A percentile compares a stretch with the other conserved stretches of the same genome.
Conservation (phyloP, 2,888 invertebrate genomes). For the Pterostichus niger region DNA sequence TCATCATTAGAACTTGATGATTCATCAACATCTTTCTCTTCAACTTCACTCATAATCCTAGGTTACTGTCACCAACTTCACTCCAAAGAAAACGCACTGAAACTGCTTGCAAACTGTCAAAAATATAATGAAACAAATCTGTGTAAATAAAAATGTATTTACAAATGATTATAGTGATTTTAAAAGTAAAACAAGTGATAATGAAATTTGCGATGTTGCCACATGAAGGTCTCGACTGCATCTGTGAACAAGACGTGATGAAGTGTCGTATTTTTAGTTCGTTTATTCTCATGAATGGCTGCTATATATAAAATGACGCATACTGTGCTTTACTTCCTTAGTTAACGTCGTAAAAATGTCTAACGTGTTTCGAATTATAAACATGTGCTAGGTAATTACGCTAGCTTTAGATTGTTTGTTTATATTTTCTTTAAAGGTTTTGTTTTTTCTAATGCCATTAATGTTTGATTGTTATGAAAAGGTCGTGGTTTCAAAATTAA, state of each 20-base stretch:
- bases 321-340: slow-evolving; percentile 12
- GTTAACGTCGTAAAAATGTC: slow-evolving; percentile 15
- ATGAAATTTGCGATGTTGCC: not conserved
- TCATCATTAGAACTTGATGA: slow-evolving; percentile 67
- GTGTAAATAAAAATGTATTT: not conserved
- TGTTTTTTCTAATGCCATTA: not conserved
- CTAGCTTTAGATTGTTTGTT: not conserved
- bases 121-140: not conserved
- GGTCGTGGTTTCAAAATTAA: no score
- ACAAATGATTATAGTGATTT: no score
- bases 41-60: slow-evolving; percentile 34
- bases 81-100: not conserved
- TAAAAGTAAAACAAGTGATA: no score
- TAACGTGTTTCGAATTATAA: slow-evolving; percentile 6
- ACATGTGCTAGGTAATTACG: not conserved
- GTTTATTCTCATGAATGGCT: slow-evolving; percentile 32
- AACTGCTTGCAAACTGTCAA: not conserved
- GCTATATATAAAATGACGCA: slow-evolving; percentile 44
- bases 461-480: no score
- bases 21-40: slow-evolving; percentile 64
- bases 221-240: not conserved
- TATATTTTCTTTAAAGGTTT: not conserved
- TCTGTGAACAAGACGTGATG: slow-evolving; percentile 9
- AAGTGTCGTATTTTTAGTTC: slow-evolving; percentile 27
- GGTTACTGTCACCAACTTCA: not conserved